Conservation (phyloP, 1,140 invertebrate genomes). For the Saccostrea echinata region DNA sequence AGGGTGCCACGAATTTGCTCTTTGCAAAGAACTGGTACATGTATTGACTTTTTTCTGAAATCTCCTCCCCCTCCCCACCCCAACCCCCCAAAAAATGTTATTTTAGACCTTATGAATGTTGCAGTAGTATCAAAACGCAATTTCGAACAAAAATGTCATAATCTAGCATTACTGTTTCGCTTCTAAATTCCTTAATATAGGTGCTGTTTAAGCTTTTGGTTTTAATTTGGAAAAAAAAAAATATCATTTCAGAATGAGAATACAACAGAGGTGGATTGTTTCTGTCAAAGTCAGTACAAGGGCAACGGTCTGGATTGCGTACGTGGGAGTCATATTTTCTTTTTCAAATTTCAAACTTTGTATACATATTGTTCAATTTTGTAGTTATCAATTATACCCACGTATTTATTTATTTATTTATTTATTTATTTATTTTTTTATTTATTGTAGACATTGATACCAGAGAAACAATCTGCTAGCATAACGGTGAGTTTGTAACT, state of each 20-base stretch:
- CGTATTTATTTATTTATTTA: not conserved
- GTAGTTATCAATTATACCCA: too few species aligned
- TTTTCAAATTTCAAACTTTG: not conserved
- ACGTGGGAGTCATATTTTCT: not conserved
- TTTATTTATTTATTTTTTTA: not conserved
- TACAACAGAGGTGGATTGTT: conserved; percentile 11
- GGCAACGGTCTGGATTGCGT: not conserved
- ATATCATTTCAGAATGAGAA: not conserved
- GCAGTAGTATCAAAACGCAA: too few species aligned
- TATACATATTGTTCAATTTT: too few species aligned
- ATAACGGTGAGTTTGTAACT: not conserved
- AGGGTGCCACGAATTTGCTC: conserved; percentile 46
- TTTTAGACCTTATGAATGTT: too few species aligned
- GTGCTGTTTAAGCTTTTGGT: too few species aligned
- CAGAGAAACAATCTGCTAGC: not conserved
- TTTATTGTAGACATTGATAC: not conserved
- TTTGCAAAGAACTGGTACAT: conserved; percentile 1
- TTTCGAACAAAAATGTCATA: too few species aligned
- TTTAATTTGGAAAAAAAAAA: not conserved
- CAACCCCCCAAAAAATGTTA: too few species aligned
- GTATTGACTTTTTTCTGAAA: not conserved
- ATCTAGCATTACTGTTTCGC: too few species aligned
- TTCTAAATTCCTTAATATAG: too few species aligned
- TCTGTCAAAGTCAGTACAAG: not conserved
- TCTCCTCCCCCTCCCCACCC: not conserved